Conservation (phyloP, 2,113 vertebrate genomes). For the Podarcis muralis region DNA sequence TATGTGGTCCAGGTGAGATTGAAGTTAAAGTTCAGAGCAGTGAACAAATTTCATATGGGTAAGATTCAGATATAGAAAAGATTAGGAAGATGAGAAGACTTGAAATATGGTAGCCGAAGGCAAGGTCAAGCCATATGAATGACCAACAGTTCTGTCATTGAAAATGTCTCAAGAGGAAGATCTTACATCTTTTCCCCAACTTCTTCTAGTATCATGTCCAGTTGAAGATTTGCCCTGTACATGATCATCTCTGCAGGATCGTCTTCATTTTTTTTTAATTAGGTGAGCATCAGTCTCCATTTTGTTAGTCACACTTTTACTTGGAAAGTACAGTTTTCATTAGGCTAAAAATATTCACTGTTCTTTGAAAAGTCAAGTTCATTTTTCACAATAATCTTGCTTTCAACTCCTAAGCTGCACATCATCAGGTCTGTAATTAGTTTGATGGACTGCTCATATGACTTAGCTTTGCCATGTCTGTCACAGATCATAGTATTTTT, state of each 20-base stretch:
- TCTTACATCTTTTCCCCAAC: neutral
- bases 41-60: neutral
- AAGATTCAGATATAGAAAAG: neutral
- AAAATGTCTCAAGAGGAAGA: neutral
- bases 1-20: neutral
- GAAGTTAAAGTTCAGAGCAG: neutral
- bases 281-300: neutral
- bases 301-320: conserved; percentile 9
- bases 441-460: neutral
- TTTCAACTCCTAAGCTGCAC: neutral
- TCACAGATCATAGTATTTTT: conserved; percentile 4
- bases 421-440: neutral
- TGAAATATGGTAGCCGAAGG: neutral
- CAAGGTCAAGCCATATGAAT: neutral
- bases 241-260: neutral
- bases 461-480: conserved; percentile 1
- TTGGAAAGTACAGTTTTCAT: conserved; percentile 28
- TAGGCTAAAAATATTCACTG: neutral
- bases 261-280: neutral
- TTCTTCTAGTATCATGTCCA: neutral
- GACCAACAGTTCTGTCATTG: neutral
- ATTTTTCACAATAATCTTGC: conserved; percentile 5
- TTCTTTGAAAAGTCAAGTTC: conserved; percentile 15
- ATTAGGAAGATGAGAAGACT: neutral
- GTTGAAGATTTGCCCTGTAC: neutral